Evolutionary conservation across 2,888 invertebrate genomes (phyloP), one percentile per base, ranked within the genome.

Genomic region (Spisula solida): DNA sequence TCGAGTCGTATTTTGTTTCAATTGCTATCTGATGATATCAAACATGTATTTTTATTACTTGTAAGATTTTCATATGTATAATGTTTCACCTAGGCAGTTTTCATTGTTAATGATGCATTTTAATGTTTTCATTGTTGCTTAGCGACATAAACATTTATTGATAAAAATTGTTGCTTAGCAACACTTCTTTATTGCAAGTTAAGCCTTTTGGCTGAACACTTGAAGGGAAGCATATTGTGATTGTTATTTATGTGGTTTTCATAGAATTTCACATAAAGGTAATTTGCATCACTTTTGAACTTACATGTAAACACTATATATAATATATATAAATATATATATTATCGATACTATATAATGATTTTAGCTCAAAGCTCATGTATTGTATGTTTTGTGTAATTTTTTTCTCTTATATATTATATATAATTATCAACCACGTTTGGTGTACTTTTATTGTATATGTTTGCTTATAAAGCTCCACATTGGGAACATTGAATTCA

Each of bases 111-210:
- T 83, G 70, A 75, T 83, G 75, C 51, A 70, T 70, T 70, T 83
- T n/a, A 6, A 75, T 51, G 10, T 51, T 29, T 83, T 75, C 48
- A 48, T 31, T 83, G 85, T 85, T 85, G 85, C 85, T 29, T 85
- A 85, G 85, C 85, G 55, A 85, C 85, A 79, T 55, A 79, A 79
- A 56, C 51, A 83, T 51, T 48, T 75, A 29, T 70, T 51, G 47
- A 83, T 51, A 85, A 51, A 86, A 86, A 66, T 70, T 1, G 86
- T 86, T 86, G 86, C 86, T 66, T 80, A 86, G 86, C 86, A 86
- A 86, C 81, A 20, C 80, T 25, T 80, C 80, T 80, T 41, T 80
- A 51, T 80, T 25, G 80, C 80, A 47, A 80, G 80, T 80, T 47
- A 48, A 80, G 83, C 83, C 83, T 70, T 51, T 48, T 83, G 83